Percentiles rank a stretch among this genome's conserved stretches.
These are phyloP conservation scores for Plecturocebus donacophilus DNA, from an alignment of 2,113 vertebrate genomes.

Conservation along the genomic window DNA sequence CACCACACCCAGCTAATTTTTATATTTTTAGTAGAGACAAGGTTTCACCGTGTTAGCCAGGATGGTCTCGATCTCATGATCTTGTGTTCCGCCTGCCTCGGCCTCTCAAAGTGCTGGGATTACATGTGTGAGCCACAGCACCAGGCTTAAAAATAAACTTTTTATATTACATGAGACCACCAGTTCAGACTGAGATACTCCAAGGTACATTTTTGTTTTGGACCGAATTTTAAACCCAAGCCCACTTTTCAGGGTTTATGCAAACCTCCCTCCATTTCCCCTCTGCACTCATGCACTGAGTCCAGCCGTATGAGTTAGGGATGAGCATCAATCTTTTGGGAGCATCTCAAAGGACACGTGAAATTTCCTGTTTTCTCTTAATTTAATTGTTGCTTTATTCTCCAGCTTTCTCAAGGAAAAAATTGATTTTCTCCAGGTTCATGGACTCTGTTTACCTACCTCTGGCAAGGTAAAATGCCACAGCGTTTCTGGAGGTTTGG, in stretches of 20 bases:
- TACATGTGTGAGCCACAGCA: too few relatives aligned
- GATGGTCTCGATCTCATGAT: too few relatives aligned
- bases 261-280: not conserved
- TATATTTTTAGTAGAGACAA: too few relatives aligned
- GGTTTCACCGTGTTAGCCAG: too few relatives aligned
- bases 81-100: too few relatives aligned
- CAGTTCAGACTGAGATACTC: not conserved
- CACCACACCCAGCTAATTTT: too few relatives aligned
- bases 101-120: too few relatives aligned
- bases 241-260: not conserved
- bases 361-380: not conserved
- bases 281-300: not conserved
- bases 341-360: not conserved
- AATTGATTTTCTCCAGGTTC: not conserved
- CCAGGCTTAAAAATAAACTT: not conserved
- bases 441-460: not conserved
- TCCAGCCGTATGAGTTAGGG: not conserved
- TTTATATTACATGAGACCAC: not conserved
- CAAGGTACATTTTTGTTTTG: slow-evolving; percentile 31
- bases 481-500: not conserved
- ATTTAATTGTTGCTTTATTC: not conserved
- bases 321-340: not conserved
- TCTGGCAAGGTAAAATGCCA: not conserved
- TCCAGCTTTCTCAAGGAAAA: not conserved
- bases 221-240: not conserved